Base-by-base conservation (phyloP, 1,140 invertebrate genomes). In the Drosophila nikananu region DNA sequence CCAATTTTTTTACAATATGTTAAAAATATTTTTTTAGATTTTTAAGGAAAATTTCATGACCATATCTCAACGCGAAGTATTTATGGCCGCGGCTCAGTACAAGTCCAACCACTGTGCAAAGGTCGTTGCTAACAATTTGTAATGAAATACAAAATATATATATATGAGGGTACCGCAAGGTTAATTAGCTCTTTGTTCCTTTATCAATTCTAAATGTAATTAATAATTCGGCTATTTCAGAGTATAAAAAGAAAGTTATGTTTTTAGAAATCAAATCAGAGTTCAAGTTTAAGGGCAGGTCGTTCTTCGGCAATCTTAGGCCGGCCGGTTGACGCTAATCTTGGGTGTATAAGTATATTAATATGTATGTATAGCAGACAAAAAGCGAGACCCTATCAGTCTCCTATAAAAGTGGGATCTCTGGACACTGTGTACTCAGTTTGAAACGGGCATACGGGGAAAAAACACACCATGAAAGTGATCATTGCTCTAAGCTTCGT, bases 361-460 rank as follows among this genome's bases (percentile, higher is more conserved):
- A 49, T n/a, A n/a, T 30, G 0, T 32, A n/a, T 46, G 21, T 19
- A 32, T 15, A 37, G 52, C 7, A 32, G 35, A 19, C 52, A 15
- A n/a, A 25, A 44, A 15, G 8, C 5, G 1, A 37, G 48, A 27
- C 23, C 48, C 8, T 39, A 63, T 63, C 61, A 27, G 61, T 39
- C 35, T 23, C 23, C 61, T 63, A 55, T 63, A 63, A 27, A 63
- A 55, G 49, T 3, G n/a, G 61, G 19, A 52, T 41, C 32, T 41
- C 13, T 1, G 17, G 10, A 15, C n/a, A 19, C 10, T 15, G 32
- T 21, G 49, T 17, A 55, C 30, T 39, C 13, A 63, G 61, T 63
- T 63, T 41, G 35, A 41, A 63, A 30, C 61, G n/a, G 13, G 13
- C 9, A 55, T 19, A 54, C 1, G 23, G 5, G n/a, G n/a, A n/a